Evolutionary conservation across 1,140 invertebrate genomes (phyloP), one percentile per base, ranked within the genome.

Genomic region (Cephus cinctus): DNA sequence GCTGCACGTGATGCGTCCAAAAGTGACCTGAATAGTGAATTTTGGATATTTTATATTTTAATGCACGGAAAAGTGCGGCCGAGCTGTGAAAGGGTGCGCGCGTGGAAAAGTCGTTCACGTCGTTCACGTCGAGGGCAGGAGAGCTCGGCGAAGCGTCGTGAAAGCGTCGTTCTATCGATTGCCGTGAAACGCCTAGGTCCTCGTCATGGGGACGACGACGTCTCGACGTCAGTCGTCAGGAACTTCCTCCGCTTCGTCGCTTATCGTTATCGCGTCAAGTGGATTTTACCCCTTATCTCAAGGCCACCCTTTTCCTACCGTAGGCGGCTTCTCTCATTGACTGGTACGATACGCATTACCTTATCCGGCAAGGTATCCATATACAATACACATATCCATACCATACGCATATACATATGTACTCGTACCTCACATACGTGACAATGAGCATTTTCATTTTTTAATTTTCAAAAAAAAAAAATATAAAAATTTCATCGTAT

Each of bases 141-240:
- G 11, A 12, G 8, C 14, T 36, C 14, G 5, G 9, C 19, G 9
- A 14, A 36, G 5, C 9, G 0, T 8, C 11, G 34, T 15, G 34
- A 36, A 18, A 12, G 34, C 34, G 34, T 36, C 19, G 34, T 36
- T 36, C 14, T 36, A 36, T 36, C 34, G 34, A 36, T 36, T 36
- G 34, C 34, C 19, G 34, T 36, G 34, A 36, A 36, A 36, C 34
- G 34, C 34, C 34, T 36, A 36, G 19, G 9, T 12, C 34, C 34
- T 14, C 14, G 11, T 18, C 19, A 36, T n/a, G n/a, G n/a, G n/a
- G n/a, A n/a, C n/a, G n/a, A n/a, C n/a, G n/a, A n/a, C n/a, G n/a
- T n/a, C 14, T 8, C 34, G 19, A 18, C 34, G 11, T 9, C 34
- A 36, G 34, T 36, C 34, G 19, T 14, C 14, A 18, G 8, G 34